phyloP scores from a whole-genome alignment of 1,140 invertebrate species.

The Ericerus pela region DNA sequence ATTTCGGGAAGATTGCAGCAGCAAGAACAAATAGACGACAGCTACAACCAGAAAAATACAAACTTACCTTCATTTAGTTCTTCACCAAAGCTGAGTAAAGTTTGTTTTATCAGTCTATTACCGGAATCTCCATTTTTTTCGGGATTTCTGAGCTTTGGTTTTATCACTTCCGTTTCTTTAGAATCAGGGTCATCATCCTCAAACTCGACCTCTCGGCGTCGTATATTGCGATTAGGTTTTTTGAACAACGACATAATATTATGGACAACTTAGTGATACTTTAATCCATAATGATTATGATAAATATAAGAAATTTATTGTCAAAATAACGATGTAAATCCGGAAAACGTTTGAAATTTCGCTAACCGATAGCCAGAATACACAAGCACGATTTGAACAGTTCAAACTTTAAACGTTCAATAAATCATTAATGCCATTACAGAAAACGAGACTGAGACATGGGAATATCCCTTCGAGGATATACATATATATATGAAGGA shows the following conservation, averaged over 20 bases:
- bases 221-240: constrained; percentile 74
- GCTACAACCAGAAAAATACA: not conserved
- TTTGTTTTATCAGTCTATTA: constrained; percentile 40
- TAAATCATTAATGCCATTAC: too few relatives aligned
- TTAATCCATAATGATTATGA: not conserved
- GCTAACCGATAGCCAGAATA: too few relatives aligned
- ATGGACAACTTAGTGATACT: not conserved
- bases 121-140: constrained; percentile 33
- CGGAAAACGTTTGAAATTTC: too few relatives aligned
- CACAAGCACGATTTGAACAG: too few relatives aligned
- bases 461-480: too few relatives aligned
- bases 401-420: too few relatives aligned
- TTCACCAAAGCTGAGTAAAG: constrained; percentile 63
- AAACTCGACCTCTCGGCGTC: constrained; percentile 53
- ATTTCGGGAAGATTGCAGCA: not conserved
- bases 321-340: too few relatives aligned
- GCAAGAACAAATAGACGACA: not conserved
- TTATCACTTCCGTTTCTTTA: constrained; percentile 34
- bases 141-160: constrained; percentile 31
- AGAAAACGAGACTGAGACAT: too few relatives aligned
- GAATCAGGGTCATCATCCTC: constrained; percentile 56
- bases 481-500: too few relatives aligned
- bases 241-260: constrained; percentile 41
- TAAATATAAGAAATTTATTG: too few relatives aligned
- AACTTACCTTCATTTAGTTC: constrained; percentile 49